Base-by-base conservation (phyloP, 2,797 vertebrate species). In the Molossus alvarezi region DNA sequence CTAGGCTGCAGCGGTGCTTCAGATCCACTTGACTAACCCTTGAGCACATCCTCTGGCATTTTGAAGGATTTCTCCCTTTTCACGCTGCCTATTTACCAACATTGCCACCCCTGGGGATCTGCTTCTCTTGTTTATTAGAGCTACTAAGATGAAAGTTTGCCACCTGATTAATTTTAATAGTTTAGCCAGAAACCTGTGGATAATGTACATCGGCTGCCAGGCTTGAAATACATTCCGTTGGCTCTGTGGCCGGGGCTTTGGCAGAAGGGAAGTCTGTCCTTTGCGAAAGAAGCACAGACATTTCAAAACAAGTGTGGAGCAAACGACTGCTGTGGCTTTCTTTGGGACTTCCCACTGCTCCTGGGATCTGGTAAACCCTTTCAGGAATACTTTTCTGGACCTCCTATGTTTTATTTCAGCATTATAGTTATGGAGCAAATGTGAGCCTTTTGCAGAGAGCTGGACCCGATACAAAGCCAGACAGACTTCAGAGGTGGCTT, bases 131-230 rank as follows among this genome's bases (percentile, higher is more conserved):
- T 98, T 98, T 98, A 98, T 98, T 98, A 98, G 97, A 96, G 67
- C 62, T 95, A 62, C 94, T 96, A 96, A 98, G 98, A 98, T 98
- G 97, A 95, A 98, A 98, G 95, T 98, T 98, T 98, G 98, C 98
- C 98, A 98, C 97, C 98, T 98, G 97, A 98, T 98, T 98, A 98
- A 98, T 98, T 98, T 98, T 98, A 98, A 98, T 98, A 97, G 97
- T 97, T 98, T 97, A 97, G 97, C 97, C 96, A 94, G 92, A 93
- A 98, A 97, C 96, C 97, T 97, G 97, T 97, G 94, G 86, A 97
- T 97, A 98, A 98, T 97, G 77, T 97, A 97, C 96, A 96, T 81
- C 97, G 85, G 92, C 97, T 98, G 97, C 96, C 97, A 98, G 95
- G 86, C 93, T 95, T 83, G 84, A 95, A 94, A 98, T 98, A 98